Evolutionary conservation across 2,888 invertebrate species (phyloP), one percentile per base, ranked within the genome.

Genomic region (Mycalesis mineus): DNA sequence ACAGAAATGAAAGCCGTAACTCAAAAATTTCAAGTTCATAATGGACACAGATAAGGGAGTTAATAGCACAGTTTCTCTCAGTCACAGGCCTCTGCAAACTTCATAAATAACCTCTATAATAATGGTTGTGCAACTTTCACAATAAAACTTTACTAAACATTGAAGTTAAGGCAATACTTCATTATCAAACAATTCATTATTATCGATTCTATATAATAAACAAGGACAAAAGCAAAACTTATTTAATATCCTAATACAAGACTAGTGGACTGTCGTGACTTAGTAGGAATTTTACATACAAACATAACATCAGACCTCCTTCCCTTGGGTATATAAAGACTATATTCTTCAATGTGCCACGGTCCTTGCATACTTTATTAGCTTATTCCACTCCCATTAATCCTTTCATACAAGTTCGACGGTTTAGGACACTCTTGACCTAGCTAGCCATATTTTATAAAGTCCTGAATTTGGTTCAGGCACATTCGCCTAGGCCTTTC

Each of bases 1-100:
- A 33, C 47, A 33, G 15, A 33, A 47, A 31, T 33, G 33, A 49
- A 49, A n/a, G 49, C 49, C 5, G 17, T 49, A 49, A 49, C 39
- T 49, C 49, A 49, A 39, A 47, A 49, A 39, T 49, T 49, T 39
- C 37, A 28, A 39, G 48, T 39, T 39, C 13, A 22, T 39, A 49
- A 49, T 28, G 49, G 39, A 39, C 37, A 39, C 13, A 49, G 49
- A 49, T 49, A 49, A 49, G 37, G 14, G 49, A 49, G 49, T 49
- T 49, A 49, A 39, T 22, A 49, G 49, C 49, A 28, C 22, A 49
- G 39, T 49, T 49, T 9, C 8, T 39, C 49, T 9, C 13, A 28
- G 28, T 49, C 37, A 49, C 9, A 49, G 28, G 13, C 13, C 13
- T 13, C 37, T 13, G 28, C 37, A 28, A 28, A 39, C 13, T 39